Evolutionary conservation across 1,140 invertebrate species (phyloP), one percentile per base, ranked within the genome.

Genomic region (Euura lappo): DNA sequence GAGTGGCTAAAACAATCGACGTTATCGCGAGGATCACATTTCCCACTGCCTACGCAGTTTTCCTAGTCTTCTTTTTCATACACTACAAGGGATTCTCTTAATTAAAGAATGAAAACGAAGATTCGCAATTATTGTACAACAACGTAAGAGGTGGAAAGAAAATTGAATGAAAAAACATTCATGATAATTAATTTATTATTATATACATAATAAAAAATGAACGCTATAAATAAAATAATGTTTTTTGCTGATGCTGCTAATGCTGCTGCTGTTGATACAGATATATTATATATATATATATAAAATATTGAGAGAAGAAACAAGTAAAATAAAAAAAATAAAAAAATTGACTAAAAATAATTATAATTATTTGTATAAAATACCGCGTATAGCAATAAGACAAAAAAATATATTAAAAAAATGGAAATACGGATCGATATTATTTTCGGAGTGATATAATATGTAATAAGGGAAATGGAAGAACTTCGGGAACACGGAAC

Each of bases 1-100:
- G 95, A 79, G 94, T 97, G 78, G 96, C 96, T 69, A 97, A 97
- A 89, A 97, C 95, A 70, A 97, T 98, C 83, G 96, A 98, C 89
- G 95, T 97, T 72, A 96, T 98, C 82, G 95, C 96, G 51, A 92
- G 96, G 83, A 95, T 97, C 82, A 96, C 95, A 73, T 98, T 97
- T 89, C 96, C 96, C 77, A 92, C 94, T 77, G 95, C 95, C 78
- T 98, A 96, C 86, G 93, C 94, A 82, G 92, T 97, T 80, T 98
- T 98, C 89, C 92, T 97, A 77, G 94, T 96, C 83, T 97, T 96
- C 89, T 97, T 97, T 91, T 97, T 97, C 90, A 94, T 96, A 79
- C 94, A 95, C 89, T 97, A 97, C 88, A 95, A 95, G 75, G 91
- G 91, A 80, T 88, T 85, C 76, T 89, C 87, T 74, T 89, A 67